Conservation (phyloP, 2,797 vertebrate species). For the Halcyon badia region DNA sequence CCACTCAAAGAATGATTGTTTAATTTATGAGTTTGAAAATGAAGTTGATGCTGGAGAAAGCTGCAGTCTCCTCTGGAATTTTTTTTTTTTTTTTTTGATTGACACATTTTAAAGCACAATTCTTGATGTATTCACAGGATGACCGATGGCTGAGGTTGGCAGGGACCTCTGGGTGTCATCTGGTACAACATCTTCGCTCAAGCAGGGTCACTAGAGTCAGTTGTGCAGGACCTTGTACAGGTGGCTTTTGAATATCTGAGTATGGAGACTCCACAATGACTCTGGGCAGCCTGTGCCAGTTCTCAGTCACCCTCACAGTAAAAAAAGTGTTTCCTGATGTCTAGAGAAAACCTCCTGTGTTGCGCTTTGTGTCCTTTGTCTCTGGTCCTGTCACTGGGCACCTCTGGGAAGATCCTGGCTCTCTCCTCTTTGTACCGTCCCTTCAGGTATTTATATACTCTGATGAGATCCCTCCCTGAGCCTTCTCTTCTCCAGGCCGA, state of each 20-base stretch:
- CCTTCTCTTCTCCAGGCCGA: neutral
- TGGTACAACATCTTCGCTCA: neutral
- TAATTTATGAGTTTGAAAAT: conserved; percentile 3
- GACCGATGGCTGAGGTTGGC: neutral
- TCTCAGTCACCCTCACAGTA: neutral
- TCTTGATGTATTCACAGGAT: neutral
- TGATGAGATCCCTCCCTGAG: neutral
- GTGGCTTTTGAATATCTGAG: neutral
- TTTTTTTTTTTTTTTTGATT: neutral
- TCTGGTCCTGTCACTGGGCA: neutral
- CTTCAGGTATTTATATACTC: neutral
- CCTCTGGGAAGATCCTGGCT: neutral
- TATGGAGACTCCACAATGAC: neutral
- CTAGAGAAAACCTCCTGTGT: neutral
- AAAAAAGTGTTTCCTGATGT: neutral
- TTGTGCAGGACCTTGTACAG: neutral
- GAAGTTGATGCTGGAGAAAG: conserved; percentile 48
- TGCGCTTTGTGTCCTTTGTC: neutral
- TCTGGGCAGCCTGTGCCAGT: neutral
- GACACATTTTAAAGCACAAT: neutral
- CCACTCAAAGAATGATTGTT: neutral
- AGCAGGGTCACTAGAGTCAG: neutral
- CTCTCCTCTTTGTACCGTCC: neutral
- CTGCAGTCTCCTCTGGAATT: neutral
- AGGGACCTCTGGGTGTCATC: neutral